Conservation (phyloP, 2,888 invertebrate species). For the Mycalesis mineus region DNA sequence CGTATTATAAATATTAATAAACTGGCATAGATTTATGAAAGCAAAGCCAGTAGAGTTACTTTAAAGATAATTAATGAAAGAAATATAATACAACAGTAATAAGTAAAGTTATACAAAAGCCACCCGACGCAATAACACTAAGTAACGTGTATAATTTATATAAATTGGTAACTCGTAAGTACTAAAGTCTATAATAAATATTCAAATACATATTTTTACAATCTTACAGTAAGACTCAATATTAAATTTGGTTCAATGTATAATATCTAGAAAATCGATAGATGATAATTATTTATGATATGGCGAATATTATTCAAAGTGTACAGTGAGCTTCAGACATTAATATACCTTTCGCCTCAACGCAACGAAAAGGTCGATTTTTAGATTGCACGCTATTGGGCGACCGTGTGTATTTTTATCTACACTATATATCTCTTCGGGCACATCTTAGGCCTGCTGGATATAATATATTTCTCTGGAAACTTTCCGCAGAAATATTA, state of each 20-base stretch:
- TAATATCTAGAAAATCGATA: slow-evolving; percentile 14
- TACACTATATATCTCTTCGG: no score
- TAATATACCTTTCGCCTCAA: no score
- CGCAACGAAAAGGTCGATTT: no score
- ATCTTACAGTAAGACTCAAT: background rate
- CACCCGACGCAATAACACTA: background rate
- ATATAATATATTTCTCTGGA: no score
- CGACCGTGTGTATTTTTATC: no score
- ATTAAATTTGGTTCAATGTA: slow-evolving; percentile 4
- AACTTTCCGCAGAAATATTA: background rate
- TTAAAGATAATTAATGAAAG: slow-evolving; percentile 14
- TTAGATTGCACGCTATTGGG: no score
- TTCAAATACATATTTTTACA: slow-evolving; percentile 4
- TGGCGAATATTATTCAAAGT: background rate
- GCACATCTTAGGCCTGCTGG: no score
- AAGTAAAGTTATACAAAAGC: slow-evolving; percentile 18
- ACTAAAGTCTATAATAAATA: slow-evolving; percentile 1
- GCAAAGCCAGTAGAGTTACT: background rate
- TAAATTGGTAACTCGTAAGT: slow-evolving; percentile 12
- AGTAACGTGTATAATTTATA: slow-evolving; percentile 16
- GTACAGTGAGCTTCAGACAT: background rate
- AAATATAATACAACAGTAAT: slow-evolving; percentile 19
- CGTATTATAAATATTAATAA: background rate
- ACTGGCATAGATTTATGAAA: slow-evolving; percentile 5
- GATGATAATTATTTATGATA: slow-evolving; percentile 13